Evolutionary conservation across 2,797 vertebrate genomes (phyloP), one percentile per base, ranked within the genome.

Genomic region (Coccyzus lansbergi): DNA sequence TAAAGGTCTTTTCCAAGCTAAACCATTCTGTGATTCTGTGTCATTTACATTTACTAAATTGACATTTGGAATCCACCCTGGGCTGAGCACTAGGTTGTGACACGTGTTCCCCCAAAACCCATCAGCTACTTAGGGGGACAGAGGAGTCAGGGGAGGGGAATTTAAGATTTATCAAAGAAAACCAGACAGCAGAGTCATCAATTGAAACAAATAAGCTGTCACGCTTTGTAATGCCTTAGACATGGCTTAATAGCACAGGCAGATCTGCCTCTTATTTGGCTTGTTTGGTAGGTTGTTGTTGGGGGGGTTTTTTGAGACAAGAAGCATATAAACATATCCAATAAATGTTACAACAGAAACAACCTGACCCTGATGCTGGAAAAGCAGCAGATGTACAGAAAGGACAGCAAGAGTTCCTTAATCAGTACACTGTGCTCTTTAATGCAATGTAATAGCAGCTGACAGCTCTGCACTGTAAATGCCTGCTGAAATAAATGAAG

Each of bases 401-500:
- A 59, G 58, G 36, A 40, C 3, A 5, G 29, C 3, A 20, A 86
- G 67, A 92, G 63, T 29, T 74, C 56, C 56, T 86, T 74, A 29
- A 62, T 36, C 64, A 88, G 62, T 60, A 40, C 48, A 4, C 15
- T 24, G n/a, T 33, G 64, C 28, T 68, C 64, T 81, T 65, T 76
- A 90, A 58, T 26, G 42, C 29, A 63, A 63, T 2, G 10, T 69
- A 85, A 85, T n/a, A 77, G 83, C 64, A 85, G 81, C 68, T 92
- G 90, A 91, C 64, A 95, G 90, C 52, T 76, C 75, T 49, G 70
- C 49, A 29, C 64, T 58, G 68, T 52, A 64, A 82, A 82, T 0
- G 1, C 36, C 88, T 51, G 68, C 56, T 65, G 71, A 56, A 88
- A 88, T 72, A 82, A 96, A 94, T n/a, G 56, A 90, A 90, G 46